A percentile compares a stretch with the other conserved stretches of the same genome.
Evolutionary conservation across 1,140 invertebrate species (phyloP).

Genomic region (Mesaphorura yosii): DNA sequence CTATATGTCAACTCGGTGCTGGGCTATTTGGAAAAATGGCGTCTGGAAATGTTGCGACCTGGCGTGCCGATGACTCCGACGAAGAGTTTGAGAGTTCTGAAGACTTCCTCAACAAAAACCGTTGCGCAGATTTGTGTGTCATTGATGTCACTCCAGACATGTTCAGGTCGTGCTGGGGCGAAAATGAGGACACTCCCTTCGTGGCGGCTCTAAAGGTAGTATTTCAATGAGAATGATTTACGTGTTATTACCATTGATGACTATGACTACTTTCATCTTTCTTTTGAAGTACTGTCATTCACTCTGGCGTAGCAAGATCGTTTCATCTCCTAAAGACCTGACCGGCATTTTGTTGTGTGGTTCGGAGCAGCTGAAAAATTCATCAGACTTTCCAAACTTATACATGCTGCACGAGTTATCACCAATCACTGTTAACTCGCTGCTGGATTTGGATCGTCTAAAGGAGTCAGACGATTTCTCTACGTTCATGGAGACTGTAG

Average conservation of each 20-base stretch:
- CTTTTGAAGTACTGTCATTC: constrained; percentile 17
- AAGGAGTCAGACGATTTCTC: constrained; percentile 1
- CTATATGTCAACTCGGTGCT: too few relatives aligned
- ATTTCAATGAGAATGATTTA: not conserved
- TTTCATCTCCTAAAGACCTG: constrained; percentile 15
- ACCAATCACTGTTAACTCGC: constrained; percentile 12
- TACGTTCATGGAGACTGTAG: constrained; percentile 18
- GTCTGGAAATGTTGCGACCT: not conserved
- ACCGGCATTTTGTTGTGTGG: constrained; percentile 18
- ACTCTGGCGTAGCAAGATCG: constrained; percentile 15
- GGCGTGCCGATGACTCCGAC: constrained; percentile 2
- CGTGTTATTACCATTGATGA: not conserved
- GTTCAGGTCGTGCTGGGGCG: constrained; percentile 18
- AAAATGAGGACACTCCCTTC: constrained; percentile 10
- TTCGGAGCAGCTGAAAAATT: constrained; percentile 18
- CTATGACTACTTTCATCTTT: too few relatives aligned
- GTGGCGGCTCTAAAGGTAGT: constrained; percentile 21
- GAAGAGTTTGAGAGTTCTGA: constrained; percentile 12
- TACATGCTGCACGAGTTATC: constrained; percentile 21
- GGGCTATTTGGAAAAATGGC: too few relatives aligned
- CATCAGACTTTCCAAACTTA: constrained; percentile 8
- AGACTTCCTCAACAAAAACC: not conserved
- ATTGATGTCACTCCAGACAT: constrained; percentile 20
- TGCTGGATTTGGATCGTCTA: constrained; percentile 15
- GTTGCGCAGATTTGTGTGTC: constrained; percentile 7